These are phyloP conservation scores for Eulithis testata DNA, from an alignment of 2,888 invertebrate genomes.

Conservation along the genomic window DNA sequence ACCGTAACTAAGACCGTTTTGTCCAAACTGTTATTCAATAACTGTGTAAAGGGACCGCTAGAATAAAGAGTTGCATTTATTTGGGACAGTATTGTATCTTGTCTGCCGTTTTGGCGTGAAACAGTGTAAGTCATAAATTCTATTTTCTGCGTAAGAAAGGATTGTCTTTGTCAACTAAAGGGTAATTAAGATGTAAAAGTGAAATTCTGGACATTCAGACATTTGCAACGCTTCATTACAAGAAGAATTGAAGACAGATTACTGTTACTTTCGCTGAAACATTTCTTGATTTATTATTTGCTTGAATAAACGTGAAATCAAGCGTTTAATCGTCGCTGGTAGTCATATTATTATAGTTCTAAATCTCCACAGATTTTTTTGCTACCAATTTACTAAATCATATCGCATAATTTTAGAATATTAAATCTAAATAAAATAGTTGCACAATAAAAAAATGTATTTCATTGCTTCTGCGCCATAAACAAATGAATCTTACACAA, in stretches of 20 bases:
- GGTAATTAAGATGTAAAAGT: constrained; percentile 82
- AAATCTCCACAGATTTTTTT: no score
- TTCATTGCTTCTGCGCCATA: no score
- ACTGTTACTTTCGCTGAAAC: constrained; percentile 71
- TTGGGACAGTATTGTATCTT: constrained; percentile 60
- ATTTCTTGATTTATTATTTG: constrained; percentile 40
- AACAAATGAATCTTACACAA: no score
- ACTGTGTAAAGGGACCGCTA: constrained; percentile 74
- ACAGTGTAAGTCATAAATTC: constrained; percentile 71
- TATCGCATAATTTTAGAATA: no score
- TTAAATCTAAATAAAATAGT: no score
- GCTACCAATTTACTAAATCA: no score
- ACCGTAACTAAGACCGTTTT: constrained; percentile 73
- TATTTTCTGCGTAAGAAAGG: constrained; percentile 62
- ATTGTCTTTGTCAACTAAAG: constrained; percentile 60
- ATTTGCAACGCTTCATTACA: constrained; percentile 69
- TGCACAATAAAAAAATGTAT: no score
- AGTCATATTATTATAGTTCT: no score
- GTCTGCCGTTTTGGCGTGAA: constrained; percentile 60
- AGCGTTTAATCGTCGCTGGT: constrained; percentile 22
- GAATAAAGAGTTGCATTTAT: constrained; percentile 78
- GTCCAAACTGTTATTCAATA: constrained; percentile 63
- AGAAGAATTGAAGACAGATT: constrained; percentile 53
- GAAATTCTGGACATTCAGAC: constrained; percentile 67
- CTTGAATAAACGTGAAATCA: constrained; percentile 22